A percentile compares a stretch with the other conserved stretches of the same genome.
Evolutionary conservation across 2,113 vertebrate species (phyloP).

Genomic region (Callochromis pleurospilus): DNA sequence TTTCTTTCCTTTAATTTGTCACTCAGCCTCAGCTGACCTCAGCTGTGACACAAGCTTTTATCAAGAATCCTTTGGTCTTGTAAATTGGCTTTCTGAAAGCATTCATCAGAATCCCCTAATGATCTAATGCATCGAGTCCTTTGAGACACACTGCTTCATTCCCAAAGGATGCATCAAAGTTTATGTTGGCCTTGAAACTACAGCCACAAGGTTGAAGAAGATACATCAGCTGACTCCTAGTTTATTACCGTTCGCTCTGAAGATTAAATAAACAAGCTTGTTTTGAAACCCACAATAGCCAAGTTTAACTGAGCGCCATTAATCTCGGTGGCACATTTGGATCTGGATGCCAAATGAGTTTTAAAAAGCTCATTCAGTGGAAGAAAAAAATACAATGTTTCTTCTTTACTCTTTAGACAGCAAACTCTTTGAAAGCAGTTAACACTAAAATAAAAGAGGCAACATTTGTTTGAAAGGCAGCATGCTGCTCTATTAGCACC

Average conservation of each 20-base stretch:
- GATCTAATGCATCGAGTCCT: background rate
- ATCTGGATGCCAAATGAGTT: background rate
- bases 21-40: background rate
- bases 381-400: background rate
- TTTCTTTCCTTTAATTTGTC: background rate
- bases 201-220: background rate
- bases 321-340: conserved; percentile 12
- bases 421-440: background rate
- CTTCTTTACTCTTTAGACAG: background rate
- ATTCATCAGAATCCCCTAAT: background rate
- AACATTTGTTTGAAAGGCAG: background rate
- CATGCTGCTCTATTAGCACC: background rate
- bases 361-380: background rate
- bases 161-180: conserved; percentile 3
- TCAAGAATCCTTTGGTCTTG: background rate
- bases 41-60: background rate
- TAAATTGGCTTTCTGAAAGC: background rate
- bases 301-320: background rate
- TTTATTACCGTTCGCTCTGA: background rate
- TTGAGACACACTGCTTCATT: too few species aligned
- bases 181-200: background rate
- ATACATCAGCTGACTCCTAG: background rate
- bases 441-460: background rate
- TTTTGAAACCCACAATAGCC: background rate
- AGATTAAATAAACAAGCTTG: background rate